phyloP scores from a whole-genome alignment of 2,888 invertebrate genomes.

The Tachina grossa region DNA sequence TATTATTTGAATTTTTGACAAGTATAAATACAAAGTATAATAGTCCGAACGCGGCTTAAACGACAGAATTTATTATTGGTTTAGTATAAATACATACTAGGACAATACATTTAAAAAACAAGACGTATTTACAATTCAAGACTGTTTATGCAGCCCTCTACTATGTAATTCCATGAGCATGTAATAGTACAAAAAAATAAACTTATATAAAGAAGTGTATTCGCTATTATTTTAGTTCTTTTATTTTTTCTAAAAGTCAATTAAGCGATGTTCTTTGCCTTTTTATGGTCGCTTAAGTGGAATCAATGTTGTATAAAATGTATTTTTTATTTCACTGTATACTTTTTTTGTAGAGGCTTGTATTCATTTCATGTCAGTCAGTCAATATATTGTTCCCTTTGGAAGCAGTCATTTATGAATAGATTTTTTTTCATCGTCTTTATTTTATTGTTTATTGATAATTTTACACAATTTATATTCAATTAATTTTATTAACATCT shows the following conservation, averaged over 20 bases:
- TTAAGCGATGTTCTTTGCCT: constrained; percentile 55
- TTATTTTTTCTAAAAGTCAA: constrained; percentile 44
- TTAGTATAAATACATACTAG: no score
- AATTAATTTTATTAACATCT: constrained; percentile 55
- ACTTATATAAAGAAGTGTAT: background rate
- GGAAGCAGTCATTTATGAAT: constrained; percentile 10
- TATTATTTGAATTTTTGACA: no score
- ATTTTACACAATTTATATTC: constrained; percentile 64
- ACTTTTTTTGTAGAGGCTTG: constrained; percentile 1
- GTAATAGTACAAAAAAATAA: background rate
- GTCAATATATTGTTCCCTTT: constrained; percentile 27
- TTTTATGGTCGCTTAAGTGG: constrained; percentile 55
- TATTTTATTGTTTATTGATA: constrained; percentile 61
- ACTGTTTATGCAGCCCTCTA: no score
- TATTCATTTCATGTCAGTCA: constrained; percentile 7
- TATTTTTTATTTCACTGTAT: constrained; percentile 19
- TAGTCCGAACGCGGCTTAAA: no score
- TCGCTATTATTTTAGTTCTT: constrained; percentile 12
- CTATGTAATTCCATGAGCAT: background rate
- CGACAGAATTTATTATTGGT: no score
- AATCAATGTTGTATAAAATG: constrained; percentile 3
- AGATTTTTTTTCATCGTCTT: constrained; percentile 8
- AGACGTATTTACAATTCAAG: no score
- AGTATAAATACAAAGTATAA: no score
- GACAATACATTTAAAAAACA: no score